These are phyloP conservation scores for Drosophila atroscutellata DNA, from an alignment of 2,888 invertebrate genomes.

Conservation along the genomic window DNA sequence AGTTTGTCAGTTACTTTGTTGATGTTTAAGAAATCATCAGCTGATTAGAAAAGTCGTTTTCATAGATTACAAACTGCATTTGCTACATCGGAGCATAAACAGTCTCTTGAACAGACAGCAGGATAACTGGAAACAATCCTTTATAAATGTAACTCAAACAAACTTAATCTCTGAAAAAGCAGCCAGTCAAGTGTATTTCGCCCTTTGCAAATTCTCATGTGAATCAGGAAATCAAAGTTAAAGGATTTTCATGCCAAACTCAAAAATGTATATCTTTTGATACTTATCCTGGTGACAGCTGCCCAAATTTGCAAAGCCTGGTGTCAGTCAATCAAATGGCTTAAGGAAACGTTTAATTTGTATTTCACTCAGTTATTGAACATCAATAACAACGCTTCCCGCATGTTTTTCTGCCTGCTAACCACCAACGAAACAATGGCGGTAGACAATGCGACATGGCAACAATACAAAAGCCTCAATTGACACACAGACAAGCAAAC, in stretches of 20 bases:
- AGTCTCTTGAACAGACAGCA: not conserved
- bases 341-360: conserved; percentile 70
- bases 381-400: conserved; percentile 7
- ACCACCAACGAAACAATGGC: conserved; percentile 4
- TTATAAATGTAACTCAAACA: not conserved
- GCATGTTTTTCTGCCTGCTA: not conserved
- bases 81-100: not conserved
- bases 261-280: not conserved
- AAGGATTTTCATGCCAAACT: not conserved
- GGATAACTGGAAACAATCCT: not conserved
- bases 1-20: not conserved
- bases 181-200: not conserved
- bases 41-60: not conserved
- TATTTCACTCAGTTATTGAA: conserved; percentile 50
- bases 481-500: conserved; percentile 59
- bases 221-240: not conserved
- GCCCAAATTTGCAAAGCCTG: conserved; percentile 46
- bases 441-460: conserved; percentile 35
- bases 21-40: not conserved
- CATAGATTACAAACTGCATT: not conserved
- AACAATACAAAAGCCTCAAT: conserved; percentile 59
- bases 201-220: not conserved
- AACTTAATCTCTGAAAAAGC: not conserved
- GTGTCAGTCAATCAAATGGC: conserved; percentile 68
- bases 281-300: conserved; percentile 51